Conservation (phyloP, 2,113 vertebrate species). For the Gallinago jamesoni region DNA sequence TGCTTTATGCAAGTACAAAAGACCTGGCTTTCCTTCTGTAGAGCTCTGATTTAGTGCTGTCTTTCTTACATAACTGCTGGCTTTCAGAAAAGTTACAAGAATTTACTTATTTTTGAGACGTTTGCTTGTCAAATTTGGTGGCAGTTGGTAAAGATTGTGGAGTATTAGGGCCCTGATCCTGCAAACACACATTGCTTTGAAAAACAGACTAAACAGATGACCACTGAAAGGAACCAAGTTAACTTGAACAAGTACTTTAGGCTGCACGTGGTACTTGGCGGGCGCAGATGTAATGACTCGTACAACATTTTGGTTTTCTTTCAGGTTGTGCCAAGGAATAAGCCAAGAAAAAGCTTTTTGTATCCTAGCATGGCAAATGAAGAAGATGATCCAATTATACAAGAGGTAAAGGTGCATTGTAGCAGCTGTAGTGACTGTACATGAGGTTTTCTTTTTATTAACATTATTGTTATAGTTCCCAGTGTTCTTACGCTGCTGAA, state of each 20-base stretch:
- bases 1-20: neutral
- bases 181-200: neutral
- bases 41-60: neutral
- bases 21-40: neutral
- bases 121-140: neutral
- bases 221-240: neutral
- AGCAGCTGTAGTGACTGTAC: neutral
- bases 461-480: neutral
- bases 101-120: neutral
- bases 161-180: neutral
- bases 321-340: conserved; percentile 47
- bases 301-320: conserved; percentile 29
- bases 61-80: neutral
- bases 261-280: neutral
- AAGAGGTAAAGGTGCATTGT: conserved; percentile 82
- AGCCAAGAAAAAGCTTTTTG: conserved; percentile 10
- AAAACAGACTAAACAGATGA: neutral
- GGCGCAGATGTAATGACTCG: neutral
- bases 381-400: conserved; percentile 96
- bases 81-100: neutral
- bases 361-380: conserved; percentile 93
- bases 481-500: neutral
- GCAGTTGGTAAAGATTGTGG: neutral
- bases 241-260: neutral
- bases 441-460: neutral